Base-by-base conservation (phyloP, 2,113 vertebrate genomes). In the Antennarius striatus region DNA sequence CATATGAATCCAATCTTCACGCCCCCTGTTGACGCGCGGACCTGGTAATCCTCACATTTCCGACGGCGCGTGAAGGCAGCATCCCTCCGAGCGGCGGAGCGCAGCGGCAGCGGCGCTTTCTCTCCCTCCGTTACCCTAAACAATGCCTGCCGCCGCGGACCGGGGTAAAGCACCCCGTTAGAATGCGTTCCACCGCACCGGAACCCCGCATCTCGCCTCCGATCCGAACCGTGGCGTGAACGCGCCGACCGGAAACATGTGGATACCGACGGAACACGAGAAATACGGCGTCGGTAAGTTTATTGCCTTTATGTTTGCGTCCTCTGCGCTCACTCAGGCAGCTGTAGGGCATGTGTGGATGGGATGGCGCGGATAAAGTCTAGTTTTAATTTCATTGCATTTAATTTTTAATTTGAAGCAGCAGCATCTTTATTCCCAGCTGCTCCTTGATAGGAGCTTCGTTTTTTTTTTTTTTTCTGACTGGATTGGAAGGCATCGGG, bases 271-370 rank as follows among this genome's bases (percentile, higher is more conserved):
- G 50, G 97, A 98, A 64, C 93, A 96, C 81, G 97, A 98, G 83
- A 98, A 98, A 94, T 98, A 97, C 94, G 97, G 97, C 87, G 96
- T 97, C 88, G 96, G 96, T 98, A 92, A 97, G 96, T 96, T 91
- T 68, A 71, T 77, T 73, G 0, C 59, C 62, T 75, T 79, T 68
- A 54, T 81, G 39, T 40, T 69, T 75, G 64, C 62, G 51, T 71
- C 57, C 56, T 77, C 73, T 73, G 53, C 55, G 67, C 55, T 45
- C 52, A 75, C 50, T 63, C 46, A 22, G 63, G 1, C 29, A 51
- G 56, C 3, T 48, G 73, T 17, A 42, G 73, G 68, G 66, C 71
- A 72, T 77, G 72, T 49, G 71, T 58, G 4, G 11, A 29, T 14
- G 56, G 3, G 63, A 64, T 7, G 45, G 54, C 39, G 12, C 32